phyloP scores from a whole-genome alignment of 2,888 invertebrate species.

The Rapana venosa region DNA sequence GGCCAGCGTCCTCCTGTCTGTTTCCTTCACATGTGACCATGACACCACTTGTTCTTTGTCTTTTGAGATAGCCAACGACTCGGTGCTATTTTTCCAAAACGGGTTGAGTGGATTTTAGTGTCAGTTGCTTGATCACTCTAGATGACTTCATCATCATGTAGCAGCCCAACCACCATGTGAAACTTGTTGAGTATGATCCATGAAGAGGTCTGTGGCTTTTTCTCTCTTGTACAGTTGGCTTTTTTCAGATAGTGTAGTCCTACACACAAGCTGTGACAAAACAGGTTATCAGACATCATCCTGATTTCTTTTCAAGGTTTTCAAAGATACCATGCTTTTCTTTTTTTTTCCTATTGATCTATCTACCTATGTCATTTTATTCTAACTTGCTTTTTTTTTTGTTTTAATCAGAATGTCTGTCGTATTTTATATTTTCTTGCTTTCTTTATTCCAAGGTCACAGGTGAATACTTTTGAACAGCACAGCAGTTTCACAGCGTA shows the following conservation, averaged over 20 bases:
- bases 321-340: neutral
- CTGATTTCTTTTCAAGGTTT: neutral
- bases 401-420: no score
- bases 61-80: conserved; percentile 43
- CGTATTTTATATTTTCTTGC: no score
- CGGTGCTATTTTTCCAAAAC: conserved; percentile 45
- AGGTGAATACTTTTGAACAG: no score
- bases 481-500: no score
- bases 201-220: conserved; percentile 1
- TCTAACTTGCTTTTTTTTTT: neutral
- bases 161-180: neutral
- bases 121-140: conserved; percentile 34
- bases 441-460: no score
- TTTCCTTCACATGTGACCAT: neutral
- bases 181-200: neutral
- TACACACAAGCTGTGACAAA: neutral
- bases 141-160: conserved; percentile 15
- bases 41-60: conserved; percentile 36
- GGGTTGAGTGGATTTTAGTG: conserved; percentile 44
- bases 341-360: neutral
- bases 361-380: neutral
- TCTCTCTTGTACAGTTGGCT: neutral
- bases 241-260: neutral
- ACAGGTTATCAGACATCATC: neutral
- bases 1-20: neutral